Evolutionary conservation across 2,888 invertebrate genomes (phyloP), one percentile per base, ranked within the genome.

Genomic region (Eurytoma californica): DNA sequence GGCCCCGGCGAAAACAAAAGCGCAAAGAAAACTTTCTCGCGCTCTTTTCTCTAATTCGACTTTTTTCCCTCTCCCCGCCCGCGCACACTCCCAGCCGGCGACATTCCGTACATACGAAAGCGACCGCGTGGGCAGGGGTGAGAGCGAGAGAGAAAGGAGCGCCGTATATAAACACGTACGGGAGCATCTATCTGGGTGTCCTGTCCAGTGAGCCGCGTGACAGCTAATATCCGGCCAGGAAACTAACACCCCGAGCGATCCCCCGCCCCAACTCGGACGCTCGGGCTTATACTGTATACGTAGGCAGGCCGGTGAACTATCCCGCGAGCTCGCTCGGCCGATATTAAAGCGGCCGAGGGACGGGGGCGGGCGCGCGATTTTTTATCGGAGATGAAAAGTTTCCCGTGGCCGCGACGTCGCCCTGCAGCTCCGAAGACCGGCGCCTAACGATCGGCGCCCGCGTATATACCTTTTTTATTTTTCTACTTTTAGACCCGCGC

Each of bases 201-300:
- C 86, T 87, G 89, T 89, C 89, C 88, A 89, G 86, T 87, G 88
- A 89, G 88, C 86, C 88, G 87, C 87, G 86, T 88, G 90, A 90
- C 90, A 90, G 90, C 88, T 90, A 90, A 90, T 90, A 90, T 89
- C 90, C 90, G 88, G 84, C 86, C 87, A 86, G 89, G 88, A 90
- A 89, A 89, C 88, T 87, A 88, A 88, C 88, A 86, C 87, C 87
- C 87, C 86, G 82, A 82, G 82, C 68, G 7, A 39, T 12, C 24
- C 63, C 49, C 47, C 82, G 30, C 63, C 63, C 63, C 47, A 47
- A 24, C 58, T 18, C 24, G 20, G 58, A 24, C 63, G 30, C 63
- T 47, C 16, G 53, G 3, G 53, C 3, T 16, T 53, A 53, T 53
- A 53, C 53, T 70, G 49, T 16, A 70, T 60, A 49, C 49, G 14